A percentile compares a stretch with the other conserved stretches of the same genome.
phyloP scores from a whole-genome alignment of 2,797 vertebrate genomes.

The Psittacula echo region DNA sequence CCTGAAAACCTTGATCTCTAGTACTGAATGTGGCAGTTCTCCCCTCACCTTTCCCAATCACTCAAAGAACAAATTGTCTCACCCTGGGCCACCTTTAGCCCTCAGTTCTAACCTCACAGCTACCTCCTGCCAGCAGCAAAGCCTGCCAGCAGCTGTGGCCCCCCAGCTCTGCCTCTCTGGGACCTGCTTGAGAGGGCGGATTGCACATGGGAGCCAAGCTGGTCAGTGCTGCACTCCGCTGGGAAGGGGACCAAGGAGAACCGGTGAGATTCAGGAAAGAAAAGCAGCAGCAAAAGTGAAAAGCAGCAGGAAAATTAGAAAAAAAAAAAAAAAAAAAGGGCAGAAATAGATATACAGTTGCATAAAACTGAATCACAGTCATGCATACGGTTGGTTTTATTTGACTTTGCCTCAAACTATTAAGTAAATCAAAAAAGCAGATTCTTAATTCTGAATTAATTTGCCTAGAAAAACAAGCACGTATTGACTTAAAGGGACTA shows the following conservation, averaged over 20 bases:
- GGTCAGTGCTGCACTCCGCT: not conserved
- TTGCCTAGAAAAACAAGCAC: not conserved
- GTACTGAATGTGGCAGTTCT: not conserved
- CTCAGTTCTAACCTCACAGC: not conserved
- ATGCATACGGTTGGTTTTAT: fast-evolving
- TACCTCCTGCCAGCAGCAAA: not conserved
- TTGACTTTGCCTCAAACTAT: not conserved
- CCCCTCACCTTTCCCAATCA: not conserved
- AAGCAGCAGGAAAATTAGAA: not conserved
- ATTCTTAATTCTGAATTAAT: not conserved
- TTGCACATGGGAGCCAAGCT: not conserved
- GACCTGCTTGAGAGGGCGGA: no score
- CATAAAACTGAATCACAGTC: not conserved
- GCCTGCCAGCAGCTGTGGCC: not conserved
- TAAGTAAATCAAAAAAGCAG: not conserved
- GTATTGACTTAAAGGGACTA: not conserved
- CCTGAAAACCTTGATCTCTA: not conserved
- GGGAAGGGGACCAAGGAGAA: not conserved
- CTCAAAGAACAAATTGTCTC: not conserved
- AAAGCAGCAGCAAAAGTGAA: not conserved
- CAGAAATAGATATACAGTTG: fast-evolving
- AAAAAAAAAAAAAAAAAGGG: no score
- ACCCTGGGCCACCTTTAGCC: not conserved
- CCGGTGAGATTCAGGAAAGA: not conserved
- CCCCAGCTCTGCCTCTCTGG: not conserved